Conservation (phyloP, 2,797 vertebrate species). For the Telmatherina bonti region DNA sequence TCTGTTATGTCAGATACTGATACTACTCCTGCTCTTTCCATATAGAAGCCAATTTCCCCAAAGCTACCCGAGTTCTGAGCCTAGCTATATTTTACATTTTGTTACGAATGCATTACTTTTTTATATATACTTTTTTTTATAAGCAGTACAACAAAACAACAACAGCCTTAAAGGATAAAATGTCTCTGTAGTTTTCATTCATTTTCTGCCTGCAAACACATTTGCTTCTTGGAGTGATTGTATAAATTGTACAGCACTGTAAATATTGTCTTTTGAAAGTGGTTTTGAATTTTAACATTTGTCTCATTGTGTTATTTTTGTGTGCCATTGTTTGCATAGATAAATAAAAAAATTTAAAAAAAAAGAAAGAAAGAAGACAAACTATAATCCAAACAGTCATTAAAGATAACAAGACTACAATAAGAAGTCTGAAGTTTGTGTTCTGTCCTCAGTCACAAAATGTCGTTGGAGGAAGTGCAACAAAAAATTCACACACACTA, state of each 20-base stretch:
- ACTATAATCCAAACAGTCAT: too few species aligned
- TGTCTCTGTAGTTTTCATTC: slow-evolving; percentile 1
- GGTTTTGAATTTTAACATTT: slow-evolving; percentile 15
- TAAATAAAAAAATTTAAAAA: not conserved
- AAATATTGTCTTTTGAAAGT: slow-evolving; percentile 49
- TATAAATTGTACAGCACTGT: slow-evolving; percentile 71
- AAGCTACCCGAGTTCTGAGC: slow-evolving; percentile 20
- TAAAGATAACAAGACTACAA: slow-evolving; percentile 23
- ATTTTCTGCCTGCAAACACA: slow-evolving; percentile 3
- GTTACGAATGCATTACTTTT: slow-evolving; percentile 26
- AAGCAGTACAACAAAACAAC: slow-evolving; percentile 5
- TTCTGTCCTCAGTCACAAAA: not conserved
- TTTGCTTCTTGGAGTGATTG: slow-evolving; percentile 19
- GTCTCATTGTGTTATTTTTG: slow-evolving; percentile 3
- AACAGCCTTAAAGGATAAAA: slow-evolving; percentile 6
- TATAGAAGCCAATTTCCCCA: slow-evolving; percentile 56
- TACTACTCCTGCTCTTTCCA: slow-evolving; percentile 82
- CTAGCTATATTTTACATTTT: not conserved
- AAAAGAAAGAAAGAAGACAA: not conserved
- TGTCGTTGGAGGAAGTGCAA: not conserved
- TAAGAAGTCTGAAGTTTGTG: not conserved
- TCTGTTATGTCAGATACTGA: slow-evolving; percentile 85
- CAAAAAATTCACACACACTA: not conserved
- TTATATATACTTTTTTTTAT: not conserved
- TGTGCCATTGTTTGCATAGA: slow-evolving; percentile 37